Percentiles rank a stretch among this genome's conserved stretches.
Evolutionary conservation across 2,113 vertebrate genomes (phyloP).

Genomic region (Chlorodrepanis virens): DNA sequence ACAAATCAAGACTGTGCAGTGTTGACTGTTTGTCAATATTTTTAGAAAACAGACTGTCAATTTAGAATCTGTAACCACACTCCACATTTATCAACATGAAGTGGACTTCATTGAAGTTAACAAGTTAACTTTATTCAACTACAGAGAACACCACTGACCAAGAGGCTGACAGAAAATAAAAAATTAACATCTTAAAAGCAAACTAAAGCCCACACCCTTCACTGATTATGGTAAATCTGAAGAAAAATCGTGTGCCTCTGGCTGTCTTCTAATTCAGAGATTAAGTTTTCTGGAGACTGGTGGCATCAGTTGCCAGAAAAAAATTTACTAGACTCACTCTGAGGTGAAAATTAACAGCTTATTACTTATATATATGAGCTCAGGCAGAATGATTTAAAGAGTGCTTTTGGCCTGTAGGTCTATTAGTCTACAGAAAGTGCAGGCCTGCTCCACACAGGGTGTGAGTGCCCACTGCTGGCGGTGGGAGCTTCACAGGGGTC

Average conservation of each 20-base stretch:
- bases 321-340: neutral
- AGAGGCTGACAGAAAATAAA: neutral
- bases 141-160: neutral
- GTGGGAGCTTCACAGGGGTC: fast-evolving
- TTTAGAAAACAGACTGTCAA: neutral
- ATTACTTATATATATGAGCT: neutral
- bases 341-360: neutral
- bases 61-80: neutral
- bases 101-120: neutral
- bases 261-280: neutral
- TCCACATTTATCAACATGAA: neutral
- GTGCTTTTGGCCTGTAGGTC: neutral
- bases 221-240: neutral
- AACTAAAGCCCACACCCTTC: neutral
- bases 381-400: neutral
- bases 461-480: neutral
- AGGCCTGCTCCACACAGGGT: fast-evolving
- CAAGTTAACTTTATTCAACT: neutral
- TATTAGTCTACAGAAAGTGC: neutral
- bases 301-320: neutral
- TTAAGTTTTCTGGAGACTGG: neutral
- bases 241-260: neutral
- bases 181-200: neutral
- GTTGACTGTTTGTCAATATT: neutral
- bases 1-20: neutral